Evolutionary conservation across 2,888 invertebrate species (phyloP).

Genomic region (Aelia acuminata): DNA sequence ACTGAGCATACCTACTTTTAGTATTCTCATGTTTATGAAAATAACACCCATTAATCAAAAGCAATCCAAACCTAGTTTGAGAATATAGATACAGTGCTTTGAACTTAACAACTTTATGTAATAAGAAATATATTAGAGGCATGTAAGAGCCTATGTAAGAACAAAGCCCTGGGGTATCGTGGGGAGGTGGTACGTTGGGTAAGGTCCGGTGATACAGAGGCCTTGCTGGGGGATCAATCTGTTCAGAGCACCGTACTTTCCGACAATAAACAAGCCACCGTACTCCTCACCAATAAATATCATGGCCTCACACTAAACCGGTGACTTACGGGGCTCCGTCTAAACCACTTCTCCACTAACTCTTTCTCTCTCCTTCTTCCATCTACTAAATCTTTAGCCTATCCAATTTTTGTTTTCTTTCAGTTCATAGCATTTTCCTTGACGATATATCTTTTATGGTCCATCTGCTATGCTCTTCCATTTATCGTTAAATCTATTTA

Average conservation of each 20-base stretch:
- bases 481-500: background rate
- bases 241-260: background rate
- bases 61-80: no score
- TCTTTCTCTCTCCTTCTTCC: slow-evolving; percentile 21
- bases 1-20: no score
- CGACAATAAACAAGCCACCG: background rate
- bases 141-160: background rate
- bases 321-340: slow-evolving; percentile 20
- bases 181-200: background rate
- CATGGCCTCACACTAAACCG: background rate
- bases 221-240: background rate
- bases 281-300: slow-evolving; percentile 32
- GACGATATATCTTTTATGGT: background rate
- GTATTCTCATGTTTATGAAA: no score
- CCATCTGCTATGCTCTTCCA: background rate
- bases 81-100: no score
- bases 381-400: background rate
- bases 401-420: background rate
- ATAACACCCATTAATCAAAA: no score
- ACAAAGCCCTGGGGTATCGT: background rate
- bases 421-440: background rate
- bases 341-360: slow-evolving; percentile 10
- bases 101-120: no score
- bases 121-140: no score
- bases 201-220: slow-evolving; percentile 5